Evolutionary conservation across 2,888 invertebrate genomes (phyloP).

Genomic region (Neria commutata): DNA sequence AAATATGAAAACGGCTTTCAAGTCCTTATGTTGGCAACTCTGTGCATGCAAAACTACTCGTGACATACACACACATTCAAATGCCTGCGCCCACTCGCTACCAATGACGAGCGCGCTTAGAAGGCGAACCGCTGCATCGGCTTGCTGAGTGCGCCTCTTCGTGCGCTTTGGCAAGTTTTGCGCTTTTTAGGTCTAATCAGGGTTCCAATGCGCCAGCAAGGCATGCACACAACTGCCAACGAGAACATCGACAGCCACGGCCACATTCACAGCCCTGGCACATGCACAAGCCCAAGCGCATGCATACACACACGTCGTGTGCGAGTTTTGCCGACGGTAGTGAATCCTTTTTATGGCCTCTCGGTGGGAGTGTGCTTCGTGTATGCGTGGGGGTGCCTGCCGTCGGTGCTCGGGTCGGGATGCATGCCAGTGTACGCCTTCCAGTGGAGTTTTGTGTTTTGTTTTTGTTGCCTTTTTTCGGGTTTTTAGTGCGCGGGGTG

Average conservation of each 20-base stretch:
- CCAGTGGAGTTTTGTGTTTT: slow-evolving; percentile 33
- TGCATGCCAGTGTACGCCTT: slow-evolving; percentile 41
- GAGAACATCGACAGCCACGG: not conserved
- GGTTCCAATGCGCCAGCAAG: slow-evolving; percentile 31
- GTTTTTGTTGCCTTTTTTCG: slow-evolving; percentile 35
- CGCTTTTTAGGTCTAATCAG: slow-evolving; percentile 46
- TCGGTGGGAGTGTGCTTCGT: slow-evolving; percentile 34
- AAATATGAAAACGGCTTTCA: no score
- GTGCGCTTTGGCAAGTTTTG: slow-evolving; percentile 28
- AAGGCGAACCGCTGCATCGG: slow-evolving; percentile 14
- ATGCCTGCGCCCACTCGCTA: slow-evolving; percentile 27
- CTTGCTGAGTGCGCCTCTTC: not conserved
- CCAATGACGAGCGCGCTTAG: slow-evolving; percentile 41
- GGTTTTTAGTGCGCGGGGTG: slow-evolving; percentile 47
- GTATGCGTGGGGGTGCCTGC: slow-evolving; percentile 16
- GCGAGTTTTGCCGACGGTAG: slow-evolving; percentile 45
- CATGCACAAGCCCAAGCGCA: not conserved
- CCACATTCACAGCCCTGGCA: not conserved
- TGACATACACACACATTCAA: slow-evolving; percentile 6
- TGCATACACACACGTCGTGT: slow-evolving; percentile 30
- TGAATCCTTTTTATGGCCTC: slow-evolving; percentile 36
- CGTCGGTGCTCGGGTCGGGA: slow-evolving; percentile 17
- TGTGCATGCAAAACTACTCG: slow-evolving; percentile 31
- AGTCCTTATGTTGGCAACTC: no score
- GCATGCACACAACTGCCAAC: slow-evolving; percentile 3